These are phyloP conservation scores for Microtus richardsoni DNA, from an alignment of 2,113 vertebrate species.

Conservation along the genomic window DNA sequence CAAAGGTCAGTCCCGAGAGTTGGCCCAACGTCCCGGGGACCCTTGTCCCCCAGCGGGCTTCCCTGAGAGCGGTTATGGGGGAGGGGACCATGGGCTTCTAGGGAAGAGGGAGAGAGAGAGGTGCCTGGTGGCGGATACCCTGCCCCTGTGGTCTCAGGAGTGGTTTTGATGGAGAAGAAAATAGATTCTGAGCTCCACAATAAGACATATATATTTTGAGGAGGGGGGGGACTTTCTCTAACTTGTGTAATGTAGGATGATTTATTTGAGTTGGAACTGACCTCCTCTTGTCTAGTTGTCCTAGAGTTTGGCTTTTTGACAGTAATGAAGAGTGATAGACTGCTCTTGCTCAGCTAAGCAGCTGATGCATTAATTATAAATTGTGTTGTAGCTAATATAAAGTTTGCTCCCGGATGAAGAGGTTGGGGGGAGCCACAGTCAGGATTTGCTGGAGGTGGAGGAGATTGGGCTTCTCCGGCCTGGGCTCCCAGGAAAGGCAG, in stretches of 20 bases:
- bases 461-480: slow-evolving; percentile 71
- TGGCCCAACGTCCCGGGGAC: slow-evolving; percentile 75
- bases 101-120: slow-evolving; percentile 62
- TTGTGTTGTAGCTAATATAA: slow-evolving; percentile 91
- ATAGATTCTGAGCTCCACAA: slow-evolving; percentile 67
- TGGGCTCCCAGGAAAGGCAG: slow-evolving; percentile 81
- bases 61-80: slow-evolving; percentile 43
- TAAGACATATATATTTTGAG: slow-evolving; percentile 75
- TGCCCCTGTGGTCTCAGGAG: slow-evolving; percentile 61
- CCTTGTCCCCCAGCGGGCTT: slow-evolving; percentile 66
- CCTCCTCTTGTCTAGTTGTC: slow-evolving; percentile 93
- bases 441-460: slow-evolving; percentile 79
- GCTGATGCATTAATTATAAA: slow-evolving; percentile 98
- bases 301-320: slow-evolving; percentile 96
- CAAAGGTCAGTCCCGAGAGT: slow-evolving; percentile 94
- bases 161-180: slow-evolving; percentile 59
- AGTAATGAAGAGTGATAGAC: slow-evolving; percentile 99
- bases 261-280: slow-evolving; percentile 94
- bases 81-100: slow-evolving; percentile 70
- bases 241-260: slow-evolving; percentile 92
- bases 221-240: slow-evolving; percentile 83
- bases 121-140: slow-evolving; percentile 65
- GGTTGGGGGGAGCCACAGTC: slow-evolving; percentile 84
- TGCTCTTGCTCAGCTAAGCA: slow-evolving; percentile 94
- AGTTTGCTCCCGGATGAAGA: slow-evolving; percentile 92